These are phyloP conservation scores for Phoxinus phoxinus DNA, from an alignment of 2,113 vertebrate species.

Conservation along the genomic window DNA sequence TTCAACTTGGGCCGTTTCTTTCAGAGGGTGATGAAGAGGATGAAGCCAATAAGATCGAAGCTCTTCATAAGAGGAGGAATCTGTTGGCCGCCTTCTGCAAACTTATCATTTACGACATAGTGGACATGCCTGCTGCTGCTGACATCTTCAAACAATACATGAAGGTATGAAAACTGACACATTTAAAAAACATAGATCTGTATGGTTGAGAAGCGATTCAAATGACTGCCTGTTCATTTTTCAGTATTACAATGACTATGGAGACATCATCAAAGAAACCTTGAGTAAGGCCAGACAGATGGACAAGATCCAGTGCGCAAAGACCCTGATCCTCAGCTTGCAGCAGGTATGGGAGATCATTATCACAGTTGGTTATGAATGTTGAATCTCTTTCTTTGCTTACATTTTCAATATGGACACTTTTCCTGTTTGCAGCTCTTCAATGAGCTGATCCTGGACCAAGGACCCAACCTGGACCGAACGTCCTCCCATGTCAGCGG, in stretches of 20 bases:
- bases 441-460: conserved; percentile 96
- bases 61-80: conserved; percentile 98
- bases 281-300: conserved; percentile 98
- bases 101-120: conserved; percentile 98
- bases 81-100: conserved; percentile 97
- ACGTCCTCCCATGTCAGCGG: conserved; percentile 97
- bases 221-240: conserved; percentile 12
- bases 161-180: conserved; percentile 82
- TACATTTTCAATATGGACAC: not conserved
- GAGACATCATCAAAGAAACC: conserved; percentile 99
- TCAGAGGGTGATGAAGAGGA: conserved; percentile 98
- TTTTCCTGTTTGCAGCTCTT: conserved; percentile 82
- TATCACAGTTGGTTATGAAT: not conserved
- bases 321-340: conserved; percentile 98
- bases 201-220: not conserved
- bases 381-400: not conserved
- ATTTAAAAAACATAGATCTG: not conserved
- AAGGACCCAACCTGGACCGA: conserved; percentile 95
- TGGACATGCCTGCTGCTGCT: conserved; percentile 97
- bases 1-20: conserved; percentile 39
- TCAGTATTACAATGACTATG: conserved; percentile 98
- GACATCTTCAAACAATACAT: conserved; percentile 99
- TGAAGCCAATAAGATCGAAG: conserved; percentile 99
- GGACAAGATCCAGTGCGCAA: conserved; percentile 98
- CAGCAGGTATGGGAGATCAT: conserved; percentile 85